Evolutionary conservation across 2,797 vertebrate species (phyloP).

Genomic region (Anguilla megastoma): DNA sequence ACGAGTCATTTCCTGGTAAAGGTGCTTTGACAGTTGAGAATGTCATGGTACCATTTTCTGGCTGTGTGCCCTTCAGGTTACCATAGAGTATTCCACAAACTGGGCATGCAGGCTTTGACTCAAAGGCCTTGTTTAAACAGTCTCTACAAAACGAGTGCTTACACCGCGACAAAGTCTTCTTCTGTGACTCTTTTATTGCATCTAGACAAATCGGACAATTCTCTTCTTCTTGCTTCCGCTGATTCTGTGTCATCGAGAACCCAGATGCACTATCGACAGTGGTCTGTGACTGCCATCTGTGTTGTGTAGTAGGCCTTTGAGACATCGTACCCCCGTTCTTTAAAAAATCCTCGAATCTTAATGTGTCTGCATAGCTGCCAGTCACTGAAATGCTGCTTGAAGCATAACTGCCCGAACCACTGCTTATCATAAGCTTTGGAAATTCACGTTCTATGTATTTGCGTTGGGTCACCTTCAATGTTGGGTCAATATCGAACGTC

Average conservation of each 20-base stretch:
- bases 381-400: constrained; percentile 29
- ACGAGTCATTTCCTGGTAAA: constrained; percentile 64
- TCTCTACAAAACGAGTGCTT: constrained; percentile 69
- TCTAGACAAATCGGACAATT: constrained; percentile 74
- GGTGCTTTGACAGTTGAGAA: fast-evolving
- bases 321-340: neutral
- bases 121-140: constrained; percentile 66
- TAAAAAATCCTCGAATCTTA: constrained; percentile 47
- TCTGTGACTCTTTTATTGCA: constrained; percentile 43
- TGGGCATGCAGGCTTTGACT: constrained; percentile 69
- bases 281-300: neutral
- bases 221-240: constrained; percentile 46
- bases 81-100: constrained; percentile 69
- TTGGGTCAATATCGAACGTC: neutral
- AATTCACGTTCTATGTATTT: constrained; percentile 41
- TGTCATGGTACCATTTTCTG: constrained; percentile 61
- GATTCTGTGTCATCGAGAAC: constrained; percentile 9
- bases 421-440: constrained; percentile 53
- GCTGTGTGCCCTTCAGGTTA: constrained; percentile 66
- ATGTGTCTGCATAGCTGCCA: constrained; percentile 57
- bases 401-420: neutral
- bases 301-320: neutral
- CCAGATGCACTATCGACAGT: neutral
- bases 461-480: fast-evolving
- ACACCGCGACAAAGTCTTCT: constrained; percentile 58